Conservation (phyloP, 2,113 vertebrate genomes). For the Nothobranchius furzeri region DNA sequence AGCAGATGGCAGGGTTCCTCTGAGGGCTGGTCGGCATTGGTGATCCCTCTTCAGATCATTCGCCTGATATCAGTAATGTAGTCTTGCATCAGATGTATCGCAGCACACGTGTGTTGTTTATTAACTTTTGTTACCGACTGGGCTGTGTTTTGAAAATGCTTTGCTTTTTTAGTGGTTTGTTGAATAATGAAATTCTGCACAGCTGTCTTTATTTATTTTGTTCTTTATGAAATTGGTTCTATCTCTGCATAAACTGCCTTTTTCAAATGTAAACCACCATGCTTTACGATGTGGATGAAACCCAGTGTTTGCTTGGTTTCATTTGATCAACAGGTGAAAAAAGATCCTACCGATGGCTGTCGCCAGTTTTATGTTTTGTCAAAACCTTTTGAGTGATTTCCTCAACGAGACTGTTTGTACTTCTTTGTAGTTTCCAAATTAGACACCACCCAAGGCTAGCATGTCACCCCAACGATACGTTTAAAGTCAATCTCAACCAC, state of each 20-base stretch:
- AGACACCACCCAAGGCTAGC: slow-evolving; percentile 48
- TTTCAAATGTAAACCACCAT: slow-evolving; percentile 21
- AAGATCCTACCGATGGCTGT: slow-evolving; percentile 23
- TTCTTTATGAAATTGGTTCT: slow-evolving; percentile 52
- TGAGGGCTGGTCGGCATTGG: slow-evolving; percentile 51
- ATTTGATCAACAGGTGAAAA: slow-evolving; percentile 30
- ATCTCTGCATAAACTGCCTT: slow-evolving; percentile 41
- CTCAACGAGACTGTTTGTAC: slow-evolving; percentile 15
- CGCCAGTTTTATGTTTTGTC: slow-evolving; percentile 37
- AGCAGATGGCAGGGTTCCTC: slow-evolving; percentile 56
- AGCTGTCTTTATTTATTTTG: slow-evolving; percentile 64
- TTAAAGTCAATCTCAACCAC: slow-evolving; percentile 37
- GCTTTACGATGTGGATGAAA: slow-evolving; percentile 39
- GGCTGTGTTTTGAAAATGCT: slow-evolving; percentile 65
- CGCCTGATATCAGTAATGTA: slow-evolving; percentile 60
- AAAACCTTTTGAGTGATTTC: slow-evolving; percentile 37
- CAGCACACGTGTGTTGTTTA: slow-evolving; percentile 70
- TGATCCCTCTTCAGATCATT: slow-evolving; percentile 63
- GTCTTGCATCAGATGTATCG: slow-evolving; percentile 55
- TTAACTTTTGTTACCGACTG: slow-evolving; percentile 62
- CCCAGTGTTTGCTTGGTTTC: slow-evolving; percentile 39
- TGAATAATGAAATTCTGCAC: slow-evolving; percentile 55
- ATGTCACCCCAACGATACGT: slow-evolving; percentile 42
- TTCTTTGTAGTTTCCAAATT: slow-evolving; percentile 34
- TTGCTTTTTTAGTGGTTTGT: slow-evolving; percentile 65